Conservation (phyloP, 2,797 vertebrate genomes). For the Crocodylus rhombifer region DNA sequence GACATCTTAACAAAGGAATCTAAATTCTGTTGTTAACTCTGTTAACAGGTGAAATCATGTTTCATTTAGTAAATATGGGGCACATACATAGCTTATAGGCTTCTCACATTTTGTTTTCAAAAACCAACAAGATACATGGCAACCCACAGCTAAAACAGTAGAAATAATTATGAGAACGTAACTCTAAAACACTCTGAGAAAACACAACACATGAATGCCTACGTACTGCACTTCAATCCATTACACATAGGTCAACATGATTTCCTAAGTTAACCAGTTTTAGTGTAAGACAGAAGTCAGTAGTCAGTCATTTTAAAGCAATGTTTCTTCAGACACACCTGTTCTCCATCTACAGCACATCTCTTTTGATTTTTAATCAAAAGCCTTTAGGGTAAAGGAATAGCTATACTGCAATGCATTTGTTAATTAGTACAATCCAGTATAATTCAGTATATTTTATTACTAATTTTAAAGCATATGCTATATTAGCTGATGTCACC, state of each 20-base stretch:
- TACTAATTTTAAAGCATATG: neutral
- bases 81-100: conserved; percentile 1
- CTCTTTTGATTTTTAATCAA: rapidly evolving
- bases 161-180: neutral
- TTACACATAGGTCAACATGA: neutral
- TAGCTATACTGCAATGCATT: neutral
- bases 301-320: neutral
- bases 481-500: neutral
- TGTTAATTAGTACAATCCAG: neutral
- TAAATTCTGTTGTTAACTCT: neutral
- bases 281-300: neutral
- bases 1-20: conserved; percentile 1
- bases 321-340: neutral
- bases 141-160: neutral
- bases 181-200: neutral
- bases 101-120: neutral
- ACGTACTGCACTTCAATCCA: neutral
- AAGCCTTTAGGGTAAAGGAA: neutral
- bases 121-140: neutral
- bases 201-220: neutral
- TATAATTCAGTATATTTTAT: neutral
- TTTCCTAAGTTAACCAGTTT: neutral
- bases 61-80: conserved; percentile 3
- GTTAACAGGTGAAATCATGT: neutral
- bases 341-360: neutral